Evolutionary conservation across 1,140 invertebrate genomes (phyloP), one percentile per base, ranked within the genome.

Genomic region (Bicyclus anynana): DNA sequence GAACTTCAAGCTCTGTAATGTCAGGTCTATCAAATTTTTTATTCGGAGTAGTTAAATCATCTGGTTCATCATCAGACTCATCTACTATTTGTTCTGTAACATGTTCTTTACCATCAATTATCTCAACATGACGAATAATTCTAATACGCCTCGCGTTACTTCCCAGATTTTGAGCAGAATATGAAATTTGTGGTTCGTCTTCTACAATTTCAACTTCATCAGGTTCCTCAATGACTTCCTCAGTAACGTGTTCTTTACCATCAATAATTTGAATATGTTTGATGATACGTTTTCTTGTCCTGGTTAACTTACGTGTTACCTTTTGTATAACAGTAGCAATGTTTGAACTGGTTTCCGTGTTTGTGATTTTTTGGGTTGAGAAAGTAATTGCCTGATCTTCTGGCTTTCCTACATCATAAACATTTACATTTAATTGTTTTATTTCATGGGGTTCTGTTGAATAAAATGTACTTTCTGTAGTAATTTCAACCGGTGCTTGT

Each of bases 231-330:
- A 94, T 90, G 0, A 94, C 86, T 87, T 95, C 93, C 82, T 95
- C 94, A 1, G 91, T 92, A 0, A 93, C 90, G 51, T 92, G 91
- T 80, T 94, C 93, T 84, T 95, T 94, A 1, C 95, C 95, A 81
- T 97, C 93, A 51, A 96, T 92, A 5, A 96, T 93, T 0, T 93
- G 92, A 9, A 95, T 91, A 69, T 93, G 93, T 64, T 94, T 91
- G 27, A 95, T 94, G 13, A 94, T 92, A 40, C 91, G 91, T 66
- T 91, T 91, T 56, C 89, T 93, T 76, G 90, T 94, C 67, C 92
- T 77, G 20, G 74, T 84, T 44, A 83, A 0, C 92, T 94, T 2
- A 95, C 92, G 84, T 94, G 57, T 59, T 59, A 56, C 49, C 12
- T 42, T 94, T 68, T 95, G 92, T 2, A 95, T 92, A 2, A 94